Conservation (phyloP, 2,113 vertebrate genomes). For the Chamaetylas fuelleborni region DNA sequence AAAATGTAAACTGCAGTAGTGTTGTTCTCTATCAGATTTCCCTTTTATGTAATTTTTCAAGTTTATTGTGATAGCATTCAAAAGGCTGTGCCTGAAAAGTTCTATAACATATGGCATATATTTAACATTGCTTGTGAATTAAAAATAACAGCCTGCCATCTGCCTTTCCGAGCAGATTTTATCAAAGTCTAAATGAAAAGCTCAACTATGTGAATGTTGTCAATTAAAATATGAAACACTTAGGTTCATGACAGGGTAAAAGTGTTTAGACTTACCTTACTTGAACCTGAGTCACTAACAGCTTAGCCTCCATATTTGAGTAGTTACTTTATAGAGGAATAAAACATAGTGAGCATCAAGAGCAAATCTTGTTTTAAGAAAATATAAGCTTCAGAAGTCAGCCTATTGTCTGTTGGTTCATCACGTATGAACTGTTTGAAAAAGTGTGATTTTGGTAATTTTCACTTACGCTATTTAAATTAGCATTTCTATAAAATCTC, state of each 20-base stretch:
- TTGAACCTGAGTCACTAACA: constrained; percentile 41
- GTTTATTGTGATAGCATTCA: constrained; percentile 80
- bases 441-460: not conserved
- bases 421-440: not conserved
- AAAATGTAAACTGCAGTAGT: constrained; percentile 59
- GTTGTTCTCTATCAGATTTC: constrained; percentile 70
- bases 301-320: not conserved
- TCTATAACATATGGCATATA: constrained; percentile 84
- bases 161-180: constrained; percentile 81
- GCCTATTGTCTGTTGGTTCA: not conserved
- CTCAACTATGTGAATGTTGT: constrained; percentile 79
- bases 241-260: constrained; percentile 72
- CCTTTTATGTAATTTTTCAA: constrained; percentile 76
- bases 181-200: constrained; percentile 80
- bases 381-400: constrained; percentile 19
- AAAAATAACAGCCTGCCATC: constrained; percentile 85
- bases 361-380: not conserved
- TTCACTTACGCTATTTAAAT: not conserved
- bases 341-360: not conserved
- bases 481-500: not conserved
- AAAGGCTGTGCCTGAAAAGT: constrained; percentile 79
- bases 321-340: not conserved
- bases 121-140: constrained; percentile 85
- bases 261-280: constrained; percentile 61
- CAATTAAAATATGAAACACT: constrained; percentile 81